Percentiles rank a stretch among this genome's conserved stretches.
phyloP scores from a whole-genome alignment of 2,113 vertebrate genomes.

The Ginglymostoma cirratum region DNA sequence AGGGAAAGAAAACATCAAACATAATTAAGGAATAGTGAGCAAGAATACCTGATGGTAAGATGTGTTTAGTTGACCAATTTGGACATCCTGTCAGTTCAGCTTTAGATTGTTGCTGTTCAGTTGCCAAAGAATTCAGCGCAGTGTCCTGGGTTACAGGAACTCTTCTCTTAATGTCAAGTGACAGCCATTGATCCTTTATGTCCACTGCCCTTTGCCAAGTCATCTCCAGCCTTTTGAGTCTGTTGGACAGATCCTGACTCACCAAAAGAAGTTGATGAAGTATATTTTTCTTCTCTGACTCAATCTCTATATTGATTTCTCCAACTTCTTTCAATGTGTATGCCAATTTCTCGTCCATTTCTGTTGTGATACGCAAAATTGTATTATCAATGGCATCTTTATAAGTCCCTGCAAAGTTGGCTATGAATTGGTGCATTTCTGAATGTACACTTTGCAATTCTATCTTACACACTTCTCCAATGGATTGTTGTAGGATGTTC shows the following conservation, averaged over 20 bases:
- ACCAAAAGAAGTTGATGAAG: constrained; percentile 61
- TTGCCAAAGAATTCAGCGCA: constrained; percentile 45
- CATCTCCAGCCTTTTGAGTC: constrained; percentile 63
- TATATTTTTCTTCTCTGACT: constrained; percentile 45
- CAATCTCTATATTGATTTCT: constrained; percentile 41
- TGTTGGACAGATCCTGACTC: constrained; percentile 51
- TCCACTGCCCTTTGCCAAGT: constrained; percentile 43
- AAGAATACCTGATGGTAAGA: constrained; percentile 75
- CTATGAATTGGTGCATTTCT: constrained; percentile 67
- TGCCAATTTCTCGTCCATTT: constrained; percentile 53
- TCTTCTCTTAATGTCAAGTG: constrained; percentile 40
- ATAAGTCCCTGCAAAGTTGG: constrained; percentile 53
- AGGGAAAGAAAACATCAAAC: background rate
- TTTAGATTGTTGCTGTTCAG: constrained; percentile 55
- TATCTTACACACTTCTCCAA: constrained; percentile 66
- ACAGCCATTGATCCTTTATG: constrained; percentile 44
- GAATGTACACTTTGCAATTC: constrained; percentile 67
- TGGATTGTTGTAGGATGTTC: constrained; percentile 79
- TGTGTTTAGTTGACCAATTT: constrained; percentile 50
- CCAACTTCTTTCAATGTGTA: constrained; percentile 46
- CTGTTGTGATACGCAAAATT: constrained; percentile 46
- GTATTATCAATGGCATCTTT: constrained; percentile 46
- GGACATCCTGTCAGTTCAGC: constrained; percentile 53
- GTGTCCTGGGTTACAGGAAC: constrained; percentile 38
- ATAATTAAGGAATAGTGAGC: background rate